phyloP scores from a whole-genome alignment of 2,113 vertebrate genomes.

The Marcusenius ussheri region DNA sequence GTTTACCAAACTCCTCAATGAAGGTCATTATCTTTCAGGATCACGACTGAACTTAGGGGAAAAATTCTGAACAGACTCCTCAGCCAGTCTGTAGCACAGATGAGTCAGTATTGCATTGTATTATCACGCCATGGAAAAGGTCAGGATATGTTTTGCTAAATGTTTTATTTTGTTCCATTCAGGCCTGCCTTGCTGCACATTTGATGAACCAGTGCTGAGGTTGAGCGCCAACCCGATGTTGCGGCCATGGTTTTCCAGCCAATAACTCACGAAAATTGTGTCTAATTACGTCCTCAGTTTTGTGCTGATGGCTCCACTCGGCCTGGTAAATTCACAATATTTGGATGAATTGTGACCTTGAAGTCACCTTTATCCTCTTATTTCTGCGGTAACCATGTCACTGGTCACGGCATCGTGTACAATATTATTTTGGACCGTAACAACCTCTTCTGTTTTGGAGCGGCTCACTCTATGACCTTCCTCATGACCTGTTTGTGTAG shows the following conservation, averaged over 20 bases:
- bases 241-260: neutral
- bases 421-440: neutral
- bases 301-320: neutral
- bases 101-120: neutral
- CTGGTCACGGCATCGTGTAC: neutral
- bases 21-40: neutral
- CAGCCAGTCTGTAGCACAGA: neutral
- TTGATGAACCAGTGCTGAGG: neutral
- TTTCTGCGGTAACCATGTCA: neutral
- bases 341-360: neutral
- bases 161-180: neutral
- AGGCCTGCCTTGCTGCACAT: neutral
- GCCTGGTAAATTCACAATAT: neutral
- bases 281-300: neutral
- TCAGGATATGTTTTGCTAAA: neutral
- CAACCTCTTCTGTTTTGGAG: neutral
- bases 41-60: neutral
- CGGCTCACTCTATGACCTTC: neutral
- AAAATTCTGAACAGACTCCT: neutral
- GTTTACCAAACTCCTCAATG: neutral
- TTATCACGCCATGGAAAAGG: neutral
- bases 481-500: neutral
- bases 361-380: neutral
- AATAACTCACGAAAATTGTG: neutral
- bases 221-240: neutral